phyloP scores from a whole-genome alignment of 92 coral and sea anemone genomes.

The Paramuricea clavata region DNA sequence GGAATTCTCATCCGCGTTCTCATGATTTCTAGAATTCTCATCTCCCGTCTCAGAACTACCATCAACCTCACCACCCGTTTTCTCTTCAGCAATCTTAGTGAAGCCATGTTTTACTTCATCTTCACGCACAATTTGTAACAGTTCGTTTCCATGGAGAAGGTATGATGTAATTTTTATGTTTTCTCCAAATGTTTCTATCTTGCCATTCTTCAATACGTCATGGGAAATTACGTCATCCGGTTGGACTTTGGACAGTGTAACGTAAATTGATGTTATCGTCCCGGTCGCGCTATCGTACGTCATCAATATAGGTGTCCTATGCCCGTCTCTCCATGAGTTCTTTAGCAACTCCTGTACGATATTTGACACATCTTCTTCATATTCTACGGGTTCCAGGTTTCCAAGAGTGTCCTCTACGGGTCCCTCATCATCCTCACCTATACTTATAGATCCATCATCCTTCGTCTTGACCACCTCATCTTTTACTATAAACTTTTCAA shows the following conservation, averaged over 20 bases:
- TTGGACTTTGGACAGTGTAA: not conserved
- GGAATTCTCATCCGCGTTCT: not conserved
- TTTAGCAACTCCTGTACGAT: not conserved
- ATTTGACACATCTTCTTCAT: not conserved
- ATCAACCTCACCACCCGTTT: not conserved
- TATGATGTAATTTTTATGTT: constrained; percentile 23
- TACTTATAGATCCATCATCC: not conserved
- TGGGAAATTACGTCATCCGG: constrained; percentile 29
- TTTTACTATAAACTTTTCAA: constrained; percentile 27
- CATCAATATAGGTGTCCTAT: constrained; percentile 2
- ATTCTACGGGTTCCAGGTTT: not conserved
- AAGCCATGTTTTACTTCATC: not conserved
- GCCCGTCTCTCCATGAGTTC: constrained; percentile 8
- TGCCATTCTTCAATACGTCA: constrained; percentile 26
- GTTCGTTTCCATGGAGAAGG: not conserved
- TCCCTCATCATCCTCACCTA: constrained; percentile 12
- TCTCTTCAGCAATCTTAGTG: not conserved
- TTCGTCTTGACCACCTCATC: not conserved
- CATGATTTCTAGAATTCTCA: not conserved
- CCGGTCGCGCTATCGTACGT: not conserved
- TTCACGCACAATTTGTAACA: constrained; percentile 8
- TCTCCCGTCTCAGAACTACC: not conserved
- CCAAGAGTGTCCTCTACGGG: not conserved
- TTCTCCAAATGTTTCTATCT: not conserved
- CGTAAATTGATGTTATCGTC: constrained; percentile 5